These are phyloP conservation scores for Galaxea fascicularis DNA, from an alignment of 92 coral and sea anemone species.

Conservation along the genomic window DNA sequence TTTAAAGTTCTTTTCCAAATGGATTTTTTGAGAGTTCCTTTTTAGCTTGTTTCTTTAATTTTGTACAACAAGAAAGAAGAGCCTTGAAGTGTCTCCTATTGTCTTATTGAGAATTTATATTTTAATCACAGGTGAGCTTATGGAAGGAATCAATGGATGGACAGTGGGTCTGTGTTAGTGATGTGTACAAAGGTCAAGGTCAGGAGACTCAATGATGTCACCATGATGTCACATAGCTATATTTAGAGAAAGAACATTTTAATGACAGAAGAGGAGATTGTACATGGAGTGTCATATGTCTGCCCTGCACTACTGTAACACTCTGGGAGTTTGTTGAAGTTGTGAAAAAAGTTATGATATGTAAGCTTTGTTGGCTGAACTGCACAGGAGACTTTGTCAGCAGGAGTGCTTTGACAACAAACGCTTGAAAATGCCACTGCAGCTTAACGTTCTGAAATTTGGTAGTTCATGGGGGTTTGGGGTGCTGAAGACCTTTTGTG, in stretches of 20 bases:
- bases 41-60: too few species aligned
- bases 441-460: background rate
- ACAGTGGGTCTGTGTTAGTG: constrained; percentile 98
- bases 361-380: background rate
- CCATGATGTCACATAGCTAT: constrained; percentile 18
- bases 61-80: too few species aligned
- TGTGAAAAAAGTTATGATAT: background rate
- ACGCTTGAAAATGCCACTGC: background rate
- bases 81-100: background rate
- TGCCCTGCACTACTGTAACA: background rate
- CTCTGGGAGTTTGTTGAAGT: background rate
- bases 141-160: constrained; percentile 99
- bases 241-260: background rate
- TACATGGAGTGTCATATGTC: constrained; percentile 9
- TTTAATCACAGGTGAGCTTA: constrained; percentile 80
- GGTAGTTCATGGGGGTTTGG: background rate
- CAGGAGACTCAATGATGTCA: constrained; percentile 75
- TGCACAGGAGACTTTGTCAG: background rate
- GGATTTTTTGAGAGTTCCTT: too few species aligned
- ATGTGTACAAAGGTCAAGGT: constrained; percentile 96
- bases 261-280: background rate
- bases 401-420: background rate
- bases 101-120: background rate
- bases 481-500: background rate
- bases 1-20: too few species aligned